Base-by-base conservation (phyloP, 2,113 vertebrate genomes). In the Neodon shergylaensis region DNA sequence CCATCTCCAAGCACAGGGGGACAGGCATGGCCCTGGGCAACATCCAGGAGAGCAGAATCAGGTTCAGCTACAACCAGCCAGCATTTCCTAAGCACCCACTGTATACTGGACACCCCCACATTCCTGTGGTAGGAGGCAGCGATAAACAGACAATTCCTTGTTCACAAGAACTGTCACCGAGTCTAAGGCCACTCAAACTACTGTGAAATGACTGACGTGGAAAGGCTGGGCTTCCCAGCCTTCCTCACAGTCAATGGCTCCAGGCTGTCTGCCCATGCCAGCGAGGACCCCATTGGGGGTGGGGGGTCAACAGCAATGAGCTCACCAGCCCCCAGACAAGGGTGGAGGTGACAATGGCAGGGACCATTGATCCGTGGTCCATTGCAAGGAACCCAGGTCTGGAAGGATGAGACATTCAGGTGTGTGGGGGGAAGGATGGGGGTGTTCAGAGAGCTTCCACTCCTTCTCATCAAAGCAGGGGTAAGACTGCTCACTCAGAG, bases 21-120 rank as follows among this genome's bases (percentile, higher is more conserved):
- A 33, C 31, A 6, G 39, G 26, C 3, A 2, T 3, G 68, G 78
- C 33, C 76, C 47, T 39, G 5, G 5, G 3, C 0, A 2, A 44
- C 84, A 39, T 7, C 12, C 26, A 19, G 5, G 6, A 39, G 54
- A 26, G 17, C 70, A 74, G 33, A 47, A 21, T 36, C 52, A 2
- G 26, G 47, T 13, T 44, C 28, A 7, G 24, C 6, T n/a, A 74
- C 52, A 47, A 14, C 8, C 74, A 77, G 2, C 42, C 8, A 3
- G 73, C 17, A 0, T 4, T 65, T 89, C 54, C 92, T 5, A 49
- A 52, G 88, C 11, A 28, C 61, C 52, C 73, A 26, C 90, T 52
- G 5, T 24, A 17, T 7, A 19, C 52, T 24, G 39, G 91, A 33
- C 10, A 1, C 77, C 78, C n/a, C 73, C 4, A 17, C 42, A 89